Evolutionary conservation across 2,113 vertebrate species (phyloP), one percentile per base, ranked within the genome.

Genomic region (Maccullochella peelii): DNA sequence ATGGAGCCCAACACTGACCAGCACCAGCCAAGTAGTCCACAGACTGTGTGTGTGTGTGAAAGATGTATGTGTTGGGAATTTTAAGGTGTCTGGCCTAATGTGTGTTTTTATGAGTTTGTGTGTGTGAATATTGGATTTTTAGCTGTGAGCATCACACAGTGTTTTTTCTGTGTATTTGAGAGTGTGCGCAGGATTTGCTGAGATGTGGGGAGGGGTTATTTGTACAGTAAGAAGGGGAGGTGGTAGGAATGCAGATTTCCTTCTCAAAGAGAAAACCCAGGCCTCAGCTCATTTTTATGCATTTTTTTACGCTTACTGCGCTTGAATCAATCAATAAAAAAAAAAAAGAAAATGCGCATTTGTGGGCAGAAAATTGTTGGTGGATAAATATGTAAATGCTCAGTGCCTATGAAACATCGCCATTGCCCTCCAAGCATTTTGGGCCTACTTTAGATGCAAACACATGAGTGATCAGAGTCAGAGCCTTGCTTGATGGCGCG

Each of bases 1-100:
- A 97, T 96, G 95, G 95, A 95, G 89, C 90, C 89, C 93, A 77
- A 92, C 93, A 84, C 92, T 91, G 88, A 83, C 82, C 85, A 91
- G 84, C 80, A 77, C 89, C 91, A 89, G 93, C 89, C 91, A 88
- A 89, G 73, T 91, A 94, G 90, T 77, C 12, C 16, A 86, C 67
- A 47, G 50, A 80, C 68, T 67, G 49, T 87, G 85, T 49, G 82
- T 84, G 76, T 79, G 78, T 84, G 72, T 38, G n/a, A 70, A 78
- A 80, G 66, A 81, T 76, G 36, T 27, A 74, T 81, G 74, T 81
- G 80, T 62, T 38, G 63, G 65, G 59, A 76, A 69, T 88, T 76
- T 78, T 58, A 50, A 79, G 71, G 79, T 81, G 49, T 72, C 33
- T 21, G 25, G 16, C 21, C 30, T 47, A 67, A 52, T 30, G 55